These are phyloP conservation scores for Megathymus violae DNA, from an alignment of 1,140 invertebrate species.

Conservation along the genomic window DNA sequence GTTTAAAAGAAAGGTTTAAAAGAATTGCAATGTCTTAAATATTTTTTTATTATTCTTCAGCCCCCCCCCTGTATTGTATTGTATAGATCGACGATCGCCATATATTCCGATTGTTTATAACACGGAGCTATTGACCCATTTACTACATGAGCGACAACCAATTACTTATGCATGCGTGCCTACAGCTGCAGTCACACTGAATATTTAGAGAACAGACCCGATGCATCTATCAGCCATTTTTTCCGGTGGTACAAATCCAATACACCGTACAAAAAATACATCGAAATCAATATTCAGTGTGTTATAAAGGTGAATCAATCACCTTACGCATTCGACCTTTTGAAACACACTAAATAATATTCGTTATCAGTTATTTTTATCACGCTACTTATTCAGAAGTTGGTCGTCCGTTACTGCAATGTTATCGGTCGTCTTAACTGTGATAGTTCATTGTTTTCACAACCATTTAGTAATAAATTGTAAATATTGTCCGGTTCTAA, in stretches of 20 bases:
- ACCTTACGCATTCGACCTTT: slow-evolving; percentile 22
- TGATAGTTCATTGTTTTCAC: slow-evolving; percentile 30
- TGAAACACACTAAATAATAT: slow-evolving; percentile 35
- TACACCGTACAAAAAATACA: slow-evolving; percentile 30
- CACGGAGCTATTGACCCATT: slow-evolving; percentile 68
- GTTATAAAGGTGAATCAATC: slow-evolving; percentile 25
- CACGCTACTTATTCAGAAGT: slow-evolving; percentile 32
- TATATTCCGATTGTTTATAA: background rate
- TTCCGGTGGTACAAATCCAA: too few species aligned
- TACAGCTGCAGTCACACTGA: slow-evolving; percentile 61
- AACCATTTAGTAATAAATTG: slow-evolving; percentile 1
- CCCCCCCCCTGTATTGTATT: too few species aligned
- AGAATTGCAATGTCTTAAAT: too few species aligned
- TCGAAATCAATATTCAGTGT: slow-evolving; percentile 16
- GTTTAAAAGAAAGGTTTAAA: too few species aligned
- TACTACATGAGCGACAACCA: slow-evolving; percentile 57
- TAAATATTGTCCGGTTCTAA: slow-evolving; percentile 2
- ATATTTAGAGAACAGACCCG: slow-evolving; percentile 51
- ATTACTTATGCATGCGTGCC: slow-evolving; percentile 76
- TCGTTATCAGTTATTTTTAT: slow-evolving; percentile 37
- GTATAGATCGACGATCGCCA: background rate
- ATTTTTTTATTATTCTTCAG: too few species aligned
- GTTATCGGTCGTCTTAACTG: slow-evolving; percentile 52
- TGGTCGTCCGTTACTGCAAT: slow-evolving; percentile 31
- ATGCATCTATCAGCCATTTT: slow-evolving; percentile 39